Percentiles rank a stretch among this genome's conserved stretches.
These are phyloP conservation scores for Furcula furcula DNA, from an alignment of 2,888 invertebrate genomes.

Conservation along the genomic window DNA sequence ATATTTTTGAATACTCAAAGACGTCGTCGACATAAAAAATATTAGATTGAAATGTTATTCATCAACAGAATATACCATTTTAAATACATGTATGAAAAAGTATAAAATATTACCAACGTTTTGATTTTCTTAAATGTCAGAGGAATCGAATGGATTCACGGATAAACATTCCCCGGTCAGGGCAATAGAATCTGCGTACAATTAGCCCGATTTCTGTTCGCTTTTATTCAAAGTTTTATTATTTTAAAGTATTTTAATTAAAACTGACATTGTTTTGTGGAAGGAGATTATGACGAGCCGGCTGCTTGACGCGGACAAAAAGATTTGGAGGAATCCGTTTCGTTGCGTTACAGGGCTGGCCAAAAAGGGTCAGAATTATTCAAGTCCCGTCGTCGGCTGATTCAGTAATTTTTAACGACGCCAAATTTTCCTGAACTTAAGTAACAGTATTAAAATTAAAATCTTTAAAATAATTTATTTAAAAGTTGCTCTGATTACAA, in stretches of 20 bases:
- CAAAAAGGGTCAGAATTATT: slow-evolving; percentile 47
- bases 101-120: slow-evolving; percentile 29
- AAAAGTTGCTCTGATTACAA: slow-evolving; percentile 10
- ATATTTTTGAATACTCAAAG: too few relatives aligned
- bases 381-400: slow-evolving; percentile 38
- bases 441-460: slow-evolving; percentile 40
- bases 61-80: too few relatives aligned
- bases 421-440: slow-evolving; percentile 38
- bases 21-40: too few relatives aligned
- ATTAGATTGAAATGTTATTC: too few relatives aligned
- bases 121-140: slow-evolving; percentile 48
- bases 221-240: slow-evolving; percentile 49
- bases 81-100: slow-evolving; percentile 21
- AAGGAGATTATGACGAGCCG: slow-evolving; percentile 61
- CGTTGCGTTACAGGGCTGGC: slow-evolving; percentile 40
- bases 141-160: slow-evolving; percentile 41
- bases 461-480: slow-evolving; percentile 29
- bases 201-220: slow-evolving; percentile 41
- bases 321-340: slow-evolving; percentile 52
- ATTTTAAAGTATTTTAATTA: slow-evolving; percentile 65
- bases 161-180: slow-evolving; percentile 33
- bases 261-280: slow-evolving; percentile 60
- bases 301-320: slow-evolving; percentile 56
- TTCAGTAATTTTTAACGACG: slow-evolving; percentile 49
- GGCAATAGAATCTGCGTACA: slow-evolving; percentile 42